These are phyloP conservation scores for Eretmodus cyanostictus DNA, from an alignment of 2,113 vertebrate genomes.

Conservation along the genomic window DNA sequence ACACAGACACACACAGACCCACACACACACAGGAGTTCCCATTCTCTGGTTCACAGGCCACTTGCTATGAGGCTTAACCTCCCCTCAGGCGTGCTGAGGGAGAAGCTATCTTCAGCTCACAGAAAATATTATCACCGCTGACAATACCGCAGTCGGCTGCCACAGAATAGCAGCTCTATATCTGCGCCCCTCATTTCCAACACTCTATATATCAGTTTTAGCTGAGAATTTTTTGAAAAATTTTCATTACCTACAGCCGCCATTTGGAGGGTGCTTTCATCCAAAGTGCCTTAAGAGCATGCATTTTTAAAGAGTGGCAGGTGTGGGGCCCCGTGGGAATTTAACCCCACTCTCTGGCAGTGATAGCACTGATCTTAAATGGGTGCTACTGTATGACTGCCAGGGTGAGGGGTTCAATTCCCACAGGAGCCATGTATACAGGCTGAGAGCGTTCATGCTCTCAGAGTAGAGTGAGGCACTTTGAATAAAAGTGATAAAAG, in stretches of 20 bases:
- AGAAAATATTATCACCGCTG: constrained; percentile 48
- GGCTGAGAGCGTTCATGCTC: neutral
- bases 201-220: constrained; percentile 31
- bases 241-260: constrained; percentile 32
- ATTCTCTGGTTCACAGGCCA: constrained; percentile 37
- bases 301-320: neutral
- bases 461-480: neutral
- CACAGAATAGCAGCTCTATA: constrained; percentile 26
- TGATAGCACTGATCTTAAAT: neutral
- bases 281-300: neutral
- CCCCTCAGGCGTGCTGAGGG: constrained; percentile 28
- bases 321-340: neutral
- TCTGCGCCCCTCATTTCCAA: constrained; percentile 14
- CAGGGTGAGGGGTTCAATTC: neutral
- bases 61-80: constrained; percentile 32
- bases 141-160: constrained; percentile 29
- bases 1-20: neutral
- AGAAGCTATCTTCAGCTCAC: constrained; percentile 47
- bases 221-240: neutral
- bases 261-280: constrained; percentile 16
- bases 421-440: neutral
- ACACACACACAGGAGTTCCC: neutral
- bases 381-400: neutral
- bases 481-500: neutral
- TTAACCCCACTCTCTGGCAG: neutral